These are phyloP conservation scores for Apeltes quadracus DNA, from an alignment of 2,113 vertebrate genomes.

Conservation along the genomic window DNA sequence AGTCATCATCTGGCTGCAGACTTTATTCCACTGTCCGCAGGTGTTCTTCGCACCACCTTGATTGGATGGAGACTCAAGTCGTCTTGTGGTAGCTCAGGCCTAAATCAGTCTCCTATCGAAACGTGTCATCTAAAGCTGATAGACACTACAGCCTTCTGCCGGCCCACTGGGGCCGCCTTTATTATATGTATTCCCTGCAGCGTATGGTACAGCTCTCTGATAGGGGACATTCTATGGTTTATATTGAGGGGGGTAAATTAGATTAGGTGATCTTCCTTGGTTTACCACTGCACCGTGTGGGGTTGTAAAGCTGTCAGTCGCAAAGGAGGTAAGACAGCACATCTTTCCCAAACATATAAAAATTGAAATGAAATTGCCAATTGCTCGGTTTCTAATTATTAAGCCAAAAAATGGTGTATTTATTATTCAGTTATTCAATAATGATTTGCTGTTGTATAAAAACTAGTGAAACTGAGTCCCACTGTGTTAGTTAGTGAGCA, in stretches of 20 bases:
- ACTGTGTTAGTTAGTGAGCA: neutral
- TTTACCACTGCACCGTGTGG: constrained; percentile 33
- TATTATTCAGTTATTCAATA: neutral
- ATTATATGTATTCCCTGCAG: constrained; percentile 74
- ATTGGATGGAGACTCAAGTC: constrained; percentile 78
- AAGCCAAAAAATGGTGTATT: neutral
- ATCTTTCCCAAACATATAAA: neutral
- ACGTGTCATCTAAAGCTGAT: constrained; percentile 80
- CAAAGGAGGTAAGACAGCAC: neutral
- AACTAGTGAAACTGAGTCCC: neutral
- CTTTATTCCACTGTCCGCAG: constrained; percentile 77
- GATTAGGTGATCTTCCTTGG: constrained; percentile 60
- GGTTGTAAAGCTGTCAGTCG: constrained; percentile 29
- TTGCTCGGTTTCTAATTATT: neutral
- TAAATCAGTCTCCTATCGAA: constrained; percentile 76
- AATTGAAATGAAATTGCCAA: neutral
- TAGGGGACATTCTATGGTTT: constrained; percentile 56
- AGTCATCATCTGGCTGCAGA: constrained; percentile 64
- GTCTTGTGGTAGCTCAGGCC: constrained; percentile 68
- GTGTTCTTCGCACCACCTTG: constrained; percentile 73
- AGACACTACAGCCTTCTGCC: constrained; percentile 69
- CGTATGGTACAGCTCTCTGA: constrained; percentile 66
- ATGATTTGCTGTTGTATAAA: neutral
- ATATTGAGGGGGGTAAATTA: constrained; percentile 67
- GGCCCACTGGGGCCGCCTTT: constrained; percentile 55